phyloP scores from a whole-genome alignment of 2,113 vertebrate species.

The Crotalus tigris region DNA sequence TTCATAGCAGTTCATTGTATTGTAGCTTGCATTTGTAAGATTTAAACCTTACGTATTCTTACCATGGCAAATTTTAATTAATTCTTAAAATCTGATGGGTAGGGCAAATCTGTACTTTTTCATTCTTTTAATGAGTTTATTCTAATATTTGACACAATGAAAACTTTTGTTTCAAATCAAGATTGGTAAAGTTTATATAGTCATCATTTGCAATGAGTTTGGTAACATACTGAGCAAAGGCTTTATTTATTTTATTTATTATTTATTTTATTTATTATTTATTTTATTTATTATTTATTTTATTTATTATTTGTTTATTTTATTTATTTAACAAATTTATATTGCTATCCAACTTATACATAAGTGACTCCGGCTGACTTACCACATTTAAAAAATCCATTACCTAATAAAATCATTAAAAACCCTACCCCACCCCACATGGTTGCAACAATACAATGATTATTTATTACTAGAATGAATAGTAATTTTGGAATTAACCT shows the following conservation, averaged over 20 bases:
- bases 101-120: conserved; percentile 51
- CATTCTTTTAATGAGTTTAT: conserved; percentile 60
- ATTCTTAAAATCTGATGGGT: conserved; percentile 55
- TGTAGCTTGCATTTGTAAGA: conserved; percentile 65
- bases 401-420: background rate
- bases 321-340: background rate
- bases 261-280: background rate
- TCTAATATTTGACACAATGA: conserved; percentile 62
- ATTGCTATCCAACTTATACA: background rate
- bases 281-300: background rate
- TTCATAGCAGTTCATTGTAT: conserved; percentile 70
- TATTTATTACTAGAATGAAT: background rate
- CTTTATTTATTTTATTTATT: background rate
- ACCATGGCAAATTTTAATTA: conserved; percentile 71
- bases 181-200: conserved; percentile 6
- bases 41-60: conserved; percentile 65
- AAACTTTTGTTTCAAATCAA: conserved; percentile 41
- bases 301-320: background rate
- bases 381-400: background rate
- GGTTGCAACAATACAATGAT: background rate
- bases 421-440: background rate
- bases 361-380: background rate
- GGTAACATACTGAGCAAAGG: conserved; percentile 23
- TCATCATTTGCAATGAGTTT: background rate
- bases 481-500: conserved; percentile 8